Evolutionary conservation across 2,797 vertebrate genomes (phyloP), one percentile per base, ranked within the genome.

Genomic region (Rhinoraja longicauda): DNA sequence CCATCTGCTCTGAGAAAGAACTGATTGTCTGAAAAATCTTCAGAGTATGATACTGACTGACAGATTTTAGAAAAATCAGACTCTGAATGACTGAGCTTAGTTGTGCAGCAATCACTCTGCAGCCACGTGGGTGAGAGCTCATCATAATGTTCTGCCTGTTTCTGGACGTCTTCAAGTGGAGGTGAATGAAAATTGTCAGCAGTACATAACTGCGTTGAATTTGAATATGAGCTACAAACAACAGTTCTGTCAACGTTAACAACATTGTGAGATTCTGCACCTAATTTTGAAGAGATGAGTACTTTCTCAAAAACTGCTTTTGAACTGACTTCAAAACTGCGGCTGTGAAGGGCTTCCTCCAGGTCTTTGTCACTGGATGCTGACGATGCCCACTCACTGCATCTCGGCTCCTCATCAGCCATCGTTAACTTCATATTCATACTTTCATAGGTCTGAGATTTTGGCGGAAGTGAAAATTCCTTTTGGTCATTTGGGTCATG

Each of bases 51-150:
- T n/a, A 92, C 72, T 75, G 90, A 99, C 93, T 98, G 99, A 94
- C 98, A 99, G 93, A 99, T 95, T 96, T 99, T 99, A 94, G 98
- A 99, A 95, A 99, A 99, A 95, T 99, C 98, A 0, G 99, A 99
- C 94, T 99, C 99, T 13, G 99, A 99, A 76, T 96, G 98, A 94
- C 99, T 99, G 93, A 99, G 97, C 97, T 99, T 99, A 90, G 98
- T 96, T 1, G 97, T 97, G 76, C 98, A 97, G 95, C 99, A 99
- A 94, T 99, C 98, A 94, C 97, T 99, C 95, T 99, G 98, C 57
- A 98, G 98, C 98, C 99, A 99, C 53, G 98, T 96, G 36, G 98
- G 96, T 72, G 97, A 97, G 94, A 97, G 15, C 64, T 98, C 98
- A 81, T 97, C 96, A 93, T 98, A 98, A 94, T 96, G 94, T 94